Evolutionary conservation across 2,888 invertebrate genomes (phyloP).

Genomic region (Brenthis ino): DNA sequence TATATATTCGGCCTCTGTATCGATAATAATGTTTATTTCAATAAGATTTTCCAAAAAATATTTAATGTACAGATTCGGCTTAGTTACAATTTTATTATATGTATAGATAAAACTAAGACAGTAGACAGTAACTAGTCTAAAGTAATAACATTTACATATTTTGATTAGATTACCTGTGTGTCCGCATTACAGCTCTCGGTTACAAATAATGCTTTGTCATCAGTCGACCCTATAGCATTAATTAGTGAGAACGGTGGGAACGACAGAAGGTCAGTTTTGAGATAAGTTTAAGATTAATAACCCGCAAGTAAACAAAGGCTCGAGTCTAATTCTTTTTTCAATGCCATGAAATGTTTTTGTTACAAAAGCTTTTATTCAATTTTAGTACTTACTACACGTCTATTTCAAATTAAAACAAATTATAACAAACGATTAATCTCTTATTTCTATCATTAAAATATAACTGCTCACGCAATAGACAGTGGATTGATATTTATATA

Average conservation of each 20-base stretch:
- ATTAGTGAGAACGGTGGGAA: constrained; percentile 40
- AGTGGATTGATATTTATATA: neutral
- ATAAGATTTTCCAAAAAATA: no score
- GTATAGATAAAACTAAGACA: no score
- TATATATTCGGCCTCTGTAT: no score
- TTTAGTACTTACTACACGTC: no score
- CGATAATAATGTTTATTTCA: no score
- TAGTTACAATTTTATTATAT: no score
- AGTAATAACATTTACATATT: constrained; percentile 7
- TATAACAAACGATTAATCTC: neutral
- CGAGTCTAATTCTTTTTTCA: constrained; percentile 21
- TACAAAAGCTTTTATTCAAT: neutral
- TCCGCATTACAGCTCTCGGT: constrained; percentile 20
- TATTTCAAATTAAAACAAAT: neutral
- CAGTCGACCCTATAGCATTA: constrained; percentile 30
- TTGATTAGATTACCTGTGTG: constrained; percentile 18
- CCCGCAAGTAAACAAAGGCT: constrained; percentile 28
- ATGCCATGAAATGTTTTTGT: constrained; percentile 1
- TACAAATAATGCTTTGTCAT: constrained; percentile 34
- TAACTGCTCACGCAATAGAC: neutral
- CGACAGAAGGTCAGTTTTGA: constrained; percentile 36
- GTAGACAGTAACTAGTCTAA: neutral
- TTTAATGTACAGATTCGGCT: no score
- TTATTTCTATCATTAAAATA: no score
- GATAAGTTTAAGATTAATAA: constrained; percentile 35